phyloP scores from a whole-genome alignment of 1,140 invertebrate species.

The Zaprionus nigranus region DNA sequence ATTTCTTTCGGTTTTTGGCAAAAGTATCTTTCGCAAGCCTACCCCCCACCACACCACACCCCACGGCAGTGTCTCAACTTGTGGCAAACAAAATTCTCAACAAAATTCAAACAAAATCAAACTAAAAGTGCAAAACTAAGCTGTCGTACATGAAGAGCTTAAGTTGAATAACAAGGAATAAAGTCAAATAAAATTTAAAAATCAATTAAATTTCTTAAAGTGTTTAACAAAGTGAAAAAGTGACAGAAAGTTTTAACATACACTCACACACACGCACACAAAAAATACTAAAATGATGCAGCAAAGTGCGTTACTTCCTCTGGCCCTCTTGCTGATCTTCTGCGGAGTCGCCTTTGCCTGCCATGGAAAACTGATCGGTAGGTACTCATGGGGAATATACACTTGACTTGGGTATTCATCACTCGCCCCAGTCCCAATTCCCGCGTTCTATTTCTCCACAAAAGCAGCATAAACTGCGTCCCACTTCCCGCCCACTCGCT shows the following conservation, averaged over 20 bases:
- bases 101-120: constrained; percentile 48
- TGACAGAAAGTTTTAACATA: constrained; percentile 19
- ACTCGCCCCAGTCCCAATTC: constrained; percentile 1
- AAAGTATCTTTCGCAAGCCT: constrained; percentile 40
- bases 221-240: constrained; percentile 45
- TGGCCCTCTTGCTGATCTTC: constrained; percentile 65
- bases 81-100: constrained; percentile 42
- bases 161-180: constrained; percentile 50
- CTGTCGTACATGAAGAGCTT: constrained; percentile 72
- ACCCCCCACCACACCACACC: constrained; percentile 9
- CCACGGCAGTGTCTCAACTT: constrained; percentile 8
- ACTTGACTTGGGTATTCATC: too few relatives aligned
- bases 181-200: constrained; percentile 8
- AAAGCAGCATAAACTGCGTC: constrained; percentile 22
- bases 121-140: constrained; percentile 57
- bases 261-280: not conserved
- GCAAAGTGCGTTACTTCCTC: constrained; percentile 60
- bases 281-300: constrained; percentile 60
- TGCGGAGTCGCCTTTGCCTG: constrained; percentile 72
- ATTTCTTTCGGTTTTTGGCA: constrained; percentile 69
- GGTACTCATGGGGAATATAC: constrained; percentile 26
- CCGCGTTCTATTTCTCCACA: constrained; percentile 46
- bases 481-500: constrained; percentile 29
- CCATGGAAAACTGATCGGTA: constrained; percentile 81
- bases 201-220: constrained; percentile 28